Evolutionary conservation across 2,113 vertebrate species (phyloP), one percentile per base, ranked within the genome.

Genomic region (Corythaixoides concolor): DNA sequence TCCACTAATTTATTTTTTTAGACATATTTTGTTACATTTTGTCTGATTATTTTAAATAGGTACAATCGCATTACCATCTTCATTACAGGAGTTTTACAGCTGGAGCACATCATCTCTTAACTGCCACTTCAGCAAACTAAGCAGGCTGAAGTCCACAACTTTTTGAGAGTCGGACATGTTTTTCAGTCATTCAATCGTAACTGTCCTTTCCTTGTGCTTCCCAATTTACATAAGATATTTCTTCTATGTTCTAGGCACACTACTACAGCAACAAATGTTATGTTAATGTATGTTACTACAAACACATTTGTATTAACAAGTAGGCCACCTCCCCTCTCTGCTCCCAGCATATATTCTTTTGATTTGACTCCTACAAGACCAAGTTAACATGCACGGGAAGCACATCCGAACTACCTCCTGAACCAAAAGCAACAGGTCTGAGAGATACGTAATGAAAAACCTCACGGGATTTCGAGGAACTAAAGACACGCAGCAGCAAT

Each of bases 101-200:
- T 88, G 18, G 5, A 87, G 22, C 27, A 89, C 59, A 66, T 28
- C 0, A 37, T 4, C 47, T 55, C 50, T 74, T 39, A n/a, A 39
- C 26, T 8, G 49, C 20, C 14, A 50, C 15, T 33, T 35, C 19
- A 56, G 49, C 9, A 56, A 72, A 64, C n/a, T 9, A 85, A 67
- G 64, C 10, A 59, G 12, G 23, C 12, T 43, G 21, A 85, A 79
- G 72, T 50, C 14, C 12, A 32, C 60, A 45, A 41, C 20, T 55
- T 79, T 41, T 26, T 2, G 5, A 30, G 47, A 73, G 21, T 14
- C 1, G 0, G 5, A 19, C 11, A 19, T 4, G 8, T 24, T 22
- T 49, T 49, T 12, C 49, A 49, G 49, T 49, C 49, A 49, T 22
- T 37, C 33, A 41, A 2, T 49, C 68, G 0, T 15, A 88, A 63